Base-by-base conservation (phyloP, 2,888 invertebrate species). In the Phania funesta region DNA sequence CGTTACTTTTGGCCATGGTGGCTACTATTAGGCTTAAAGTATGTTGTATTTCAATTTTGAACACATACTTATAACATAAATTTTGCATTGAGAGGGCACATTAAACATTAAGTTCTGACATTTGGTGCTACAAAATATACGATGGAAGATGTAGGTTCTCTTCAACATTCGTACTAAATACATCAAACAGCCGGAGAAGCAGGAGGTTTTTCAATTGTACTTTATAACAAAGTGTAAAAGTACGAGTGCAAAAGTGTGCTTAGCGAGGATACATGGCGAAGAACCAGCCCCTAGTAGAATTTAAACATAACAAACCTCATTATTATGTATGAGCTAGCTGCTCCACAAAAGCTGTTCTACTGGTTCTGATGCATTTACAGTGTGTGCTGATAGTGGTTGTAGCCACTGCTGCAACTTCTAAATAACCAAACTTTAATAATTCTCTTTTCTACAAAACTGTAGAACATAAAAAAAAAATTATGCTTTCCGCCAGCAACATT, bases 401-500 rank as follows among this genome's bases (percentile, higher is more conserved):
- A 35, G 52, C 52, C 56, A 52, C 18, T 44, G 18, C 9, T 35
- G 44, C 41, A 3, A 22, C 38, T 60, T 24, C 50, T 44, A 52
- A 68, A 41, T 26, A 26, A 62, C 52, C 32, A 46, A 60, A 76
- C 32, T 52, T 35, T 68, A 41, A 32, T 67, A 60, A 58, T 58
- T 50, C 44, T 32, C 9, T 67, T 29, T 38, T n/a, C 20, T n/a
- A 35, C 18, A 35, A 41, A 58, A 58, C 41, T 38, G 60, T 29
- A 60, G n/a, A n/a, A n/a, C n/a, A n/a, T n/a, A n/a, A n/a, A n/a
- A 76, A 70, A 29, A 62, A 44, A 68, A 24, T 44, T 70, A 38
- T 70, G 26, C 56, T 54, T 77, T 77, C 77, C 77, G 68, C 54
- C 35, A 60, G 77, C 35, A 77, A 62, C 54, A n/a, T 64, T 54